Conservation (phyloP, 1,140 invertebrate genomes). For the Polyergus mexicanus region DNA sequence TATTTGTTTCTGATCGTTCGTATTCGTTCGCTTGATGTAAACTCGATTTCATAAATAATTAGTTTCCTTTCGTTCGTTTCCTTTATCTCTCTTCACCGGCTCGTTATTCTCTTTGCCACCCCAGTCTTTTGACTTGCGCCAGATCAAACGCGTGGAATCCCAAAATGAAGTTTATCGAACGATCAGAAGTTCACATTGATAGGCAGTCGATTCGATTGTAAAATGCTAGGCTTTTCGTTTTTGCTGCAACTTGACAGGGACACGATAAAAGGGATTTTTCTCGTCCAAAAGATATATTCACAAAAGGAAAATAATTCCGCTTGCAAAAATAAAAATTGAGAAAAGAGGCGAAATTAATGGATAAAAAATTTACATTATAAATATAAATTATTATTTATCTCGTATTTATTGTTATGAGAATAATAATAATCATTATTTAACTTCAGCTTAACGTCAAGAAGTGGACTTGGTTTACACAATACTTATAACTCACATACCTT, state of each 20-base stretch:
- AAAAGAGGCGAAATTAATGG: background rate
- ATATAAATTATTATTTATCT: background rate
- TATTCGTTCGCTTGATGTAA: background rate
- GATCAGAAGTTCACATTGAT: constrained; percentile 30
- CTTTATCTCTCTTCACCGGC: background rate
- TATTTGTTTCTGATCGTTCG: too few relatives aligned
- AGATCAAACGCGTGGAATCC: constrained; percentile 48
- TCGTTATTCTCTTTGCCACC: constrained; percentile 21
- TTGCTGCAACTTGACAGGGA: background rate
- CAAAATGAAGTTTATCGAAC: constrained; percentile 49
- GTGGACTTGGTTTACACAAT: too few relatives aligned
- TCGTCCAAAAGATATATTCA: background rate
- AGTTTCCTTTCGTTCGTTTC: constrained; percentile 31
- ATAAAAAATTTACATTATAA: background rate
- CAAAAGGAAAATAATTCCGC: too few relatives aligned
- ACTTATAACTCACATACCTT: too few relatives aligned
- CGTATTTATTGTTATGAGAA: background rate
- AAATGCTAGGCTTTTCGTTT: constrained; percentile 21
- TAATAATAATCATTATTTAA: too few relatives aligned
- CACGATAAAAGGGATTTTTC: constrained; percentile 13
- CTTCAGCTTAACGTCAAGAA: too few relatives aligned
- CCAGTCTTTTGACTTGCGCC: constrained; percentile 25
- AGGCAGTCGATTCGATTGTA: constrained; percentile 23
- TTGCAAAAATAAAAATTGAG: background rate
- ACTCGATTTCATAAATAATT: constrained; percentile 19